These are phyloP conservation scores for Montipora capitata DNA, from an alignment of 92 coral and sea anemone genomes.

Conservation along the genomic window DNA sequence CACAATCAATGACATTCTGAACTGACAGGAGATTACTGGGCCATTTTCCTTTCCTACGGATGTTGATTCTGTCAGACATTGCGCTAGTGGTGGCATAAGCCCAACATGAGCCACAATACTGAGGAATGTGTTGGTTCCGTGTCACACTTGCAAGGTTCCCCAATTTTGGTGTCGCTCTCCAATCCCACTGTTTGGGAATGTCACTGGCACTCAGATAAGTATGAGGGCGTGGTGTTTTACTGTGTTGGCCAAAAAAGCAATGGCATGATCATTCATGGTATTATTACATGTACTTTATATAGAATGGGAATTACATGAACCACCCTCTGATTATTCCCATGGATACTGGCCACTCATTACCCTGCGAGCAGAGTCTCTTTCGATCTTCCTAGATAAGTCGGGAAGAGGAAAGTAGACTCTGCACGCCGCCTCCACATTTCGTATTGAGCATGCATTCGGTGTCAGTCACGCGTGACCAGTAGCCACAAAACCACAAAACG, in stretches of 20 bases:
- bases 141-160: conserved; percentile 93
- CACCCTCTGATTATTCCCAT: background rate
- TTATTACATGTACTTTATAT: too few relatives aligned
- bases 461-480: too few relatives aligned
- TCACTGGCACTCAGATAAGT: conserved; percentile 78
- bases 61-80: conserved; percentile 94
- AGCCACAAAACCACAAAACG: too few relatives aligned
- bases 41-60: conserved; percentile 89
- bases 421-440: too few relatives aligned
- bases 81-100: conserved; percentile 99
- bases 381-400: too few relatives aligned
- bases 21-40: conserved; percentile 92
- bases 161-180: conserved; percentile 86
- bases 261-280: too few relatives aligned
- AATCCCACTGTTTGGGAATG: conserved; percentile 85
- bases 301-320: background rate
- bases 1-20: conserved; percentile 97
- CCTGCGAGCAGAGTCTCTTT: too few relatives aligned
- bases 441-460: too few relatives aligned
- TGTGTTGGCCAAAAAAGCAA: background rate
- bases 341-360: too few relatives aligned
- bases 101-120: conserved; percentile 99
- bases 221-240: conserved; percentile 90
- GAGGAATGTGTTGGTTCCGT: conserved; percentile 98
- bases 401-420: too few relatives aligned